Evolutionary conservation across 2,888 invertebrate genomes (phyloP).

Genomic region (Falcaria lacertinaria): DNA sequence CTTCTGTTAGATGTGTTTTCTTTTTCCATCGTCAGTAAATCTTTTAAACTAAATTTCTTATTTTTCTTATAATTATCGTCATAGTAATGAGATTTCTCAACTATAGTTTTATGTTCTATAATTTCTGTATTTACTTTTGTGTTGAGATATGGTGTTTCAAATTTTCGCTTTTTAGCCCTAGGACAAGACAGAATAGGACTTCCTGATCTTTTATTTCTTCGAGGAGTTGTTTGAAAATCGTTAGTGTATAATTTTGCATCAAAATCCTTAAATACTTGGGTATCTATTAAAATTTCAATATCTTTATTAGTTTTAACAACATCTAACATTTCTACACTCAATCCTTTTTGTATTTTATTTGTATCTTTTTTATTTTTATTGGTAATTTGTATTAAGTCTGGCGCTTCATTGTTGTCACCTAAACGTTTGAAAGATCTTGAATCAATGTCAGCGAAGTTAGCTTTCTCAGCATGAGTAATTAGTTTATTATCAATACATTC

Average conservation of each 20-base stretch:
- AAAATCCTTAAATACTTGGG: constrained; percentile 60
- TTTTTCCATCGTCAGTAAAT: constrained; percentile 28
- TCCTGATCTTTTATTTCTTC: constrained; percentile 45
- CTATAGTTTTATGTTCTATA: constrained; percentile 5
- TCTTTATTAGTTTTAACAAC: constrained; percentile 1
- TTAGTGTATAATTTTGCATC: constrained; percentile 53
- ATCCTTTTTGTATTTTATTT: not conserved
- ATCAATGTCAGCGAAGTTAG: too few species aligned
- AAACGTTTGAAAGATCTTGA: too few species aligned
- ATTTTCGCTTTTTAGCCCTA: constrained; percentile 53
- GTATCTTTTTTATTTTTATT: not conserved
- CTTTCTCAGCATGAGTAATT: too few species aligned
- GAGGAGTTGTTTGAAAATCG: constrained; percentile 45
- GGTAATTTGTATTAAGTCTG: not conserved
- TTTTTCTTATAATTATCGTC: constrained; percentile 48
- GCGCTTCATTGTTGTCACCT: not conserved
- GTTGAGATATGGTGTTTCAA: constrained; percentile 49
- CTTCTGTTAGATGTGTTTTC: constrained; percentile 19
- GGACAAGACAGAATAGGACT: constrained; percentile 67
- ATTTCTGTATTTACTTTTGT: constrained; percentile 9
- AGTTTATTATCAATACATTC: too few species aligned
- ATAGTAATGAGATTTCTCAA: constrained; percentile 13
- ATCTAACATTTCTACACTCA: constrained; percentile 5
- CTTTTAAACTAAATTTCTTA: constrained; percentile 40
- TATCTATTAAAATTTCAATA: constrained; percentile 40